Evolutionary conservation across 2,797 vertebrate genomes (phyloP), one percentile per base, ranked within the genome.

Genomic region (Pseudochirops cupreus): DNA sequence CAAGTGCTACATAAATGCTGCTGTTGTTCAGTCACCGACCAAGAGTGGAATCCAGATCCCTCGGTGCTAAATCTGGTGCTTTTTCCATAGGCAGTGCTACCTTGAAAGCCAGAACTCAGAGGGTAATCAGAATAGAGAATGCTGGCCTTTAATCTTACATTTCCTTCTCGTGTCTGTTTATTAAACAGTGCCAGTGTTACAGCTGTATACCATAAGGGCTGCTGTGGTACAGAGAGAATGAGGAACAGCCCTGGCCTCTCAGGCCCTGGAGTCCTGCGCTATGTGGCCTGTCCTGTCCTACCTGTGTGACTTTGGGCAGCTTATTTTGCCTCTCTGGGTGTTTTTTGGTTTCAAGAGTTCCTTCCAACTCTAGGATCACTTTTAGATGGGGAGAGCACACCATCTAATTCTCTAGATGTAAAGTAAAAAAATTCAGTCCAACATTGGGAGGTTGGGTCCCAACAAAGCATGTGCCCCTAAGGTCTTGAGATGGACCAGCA

Each of bases 291-390:
- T 33, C 31, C 2, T 13, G 33, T 39, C 57, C 56, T 53, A 28
- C 26, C 10, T 0, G 0, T 52, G 57, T 52, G 26, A 6, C 33
- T 3, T 7, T 11, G 82, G 12, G 24, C 14, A 21, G 0, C 46
- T 9, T 0, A 1, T 13, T 53, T 39, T 21, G 1, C 14, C 87
- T 55, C 58, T 55, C 29, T 54, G 56, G 39, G 11, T 13, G 31
- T 26, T 29, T 97, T 91, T 58, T 33, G 39, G 11, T 31, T 14
- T 4, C 9, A 67, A 67, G 56, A 24, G 21, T 54, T 92, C 12
- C 92, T 21, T 50, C 33, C 24, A 1, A 11, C 5, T 13, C 18
- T 46, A 10, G 18, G 16, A 0, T 26, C 52, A 6, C 33, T 7
- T 52, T 21, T 3, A 74, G 94, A 55, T 28, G 46, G 55, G 14